Base-by-base conservation (phyloP, 2,797 vertebrate species). In the Poeciliopsis turneri region DNA sequence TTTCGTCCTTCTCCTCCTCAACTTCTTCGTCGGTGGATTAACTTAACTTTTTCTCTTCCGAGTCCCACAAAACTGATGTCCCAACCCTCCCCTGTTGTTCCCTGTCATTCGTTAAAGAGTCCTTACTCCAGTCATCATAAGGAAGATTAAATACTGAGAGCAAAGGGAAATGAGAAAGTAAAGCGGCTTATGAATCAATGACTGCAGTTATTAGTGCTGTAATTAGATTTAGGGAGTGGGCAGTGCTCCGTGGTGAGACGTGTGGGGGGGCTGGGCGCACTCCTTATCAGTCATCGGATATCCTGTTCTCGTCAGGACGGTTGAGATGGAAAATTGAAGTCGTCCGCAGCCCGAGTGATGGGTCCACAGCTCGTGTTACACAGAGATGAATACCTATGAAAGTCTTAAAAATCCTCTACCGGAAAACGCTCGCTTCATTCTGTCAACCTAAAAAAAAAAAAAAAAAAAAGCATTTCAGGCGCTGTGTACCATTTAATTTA, bases 171-270 rank as follows among this genome's bases (percentile, higher is more conserved):
- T 92, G 92, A 93, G 92, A 94, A 93, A 91, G 92, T 90, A 93
- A 94, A 94, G 93, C 93, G 87, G 93, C 93, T 94, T 94, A 95
- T 93, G 90, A 94, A 94, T 95, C 92, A 95, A 95, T 93, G 92
- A 93, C 91, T 93, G 90, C 84, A 92, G 91, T 94, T 93, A 93
- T 94, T 95, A 94, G 93, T 90, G 90, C 88, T 89, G 91, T 93
- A 94, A 95, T 94, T 94, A 92, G 89, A 94, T 94, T 94, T 93
- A 91, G 89, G 91, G 87, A 93, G 89, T 88, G 91, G 90, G 89
- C 91, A 92, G 88, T 55, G 79, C 91, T 83, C 88, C 83, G 66
- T 90, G 89, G 86, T 86, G 87, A 87, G 90, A 89, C 45, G 81
- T 80, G 88, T 81, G 78, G 76, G 76, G 80, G 79, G 79, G 33